These are phyloP conservation scores for Saccopteryx bilineata DNA, from an alignment of 2,113 vertebrate species.

Conservation along the genomic window DNA sequence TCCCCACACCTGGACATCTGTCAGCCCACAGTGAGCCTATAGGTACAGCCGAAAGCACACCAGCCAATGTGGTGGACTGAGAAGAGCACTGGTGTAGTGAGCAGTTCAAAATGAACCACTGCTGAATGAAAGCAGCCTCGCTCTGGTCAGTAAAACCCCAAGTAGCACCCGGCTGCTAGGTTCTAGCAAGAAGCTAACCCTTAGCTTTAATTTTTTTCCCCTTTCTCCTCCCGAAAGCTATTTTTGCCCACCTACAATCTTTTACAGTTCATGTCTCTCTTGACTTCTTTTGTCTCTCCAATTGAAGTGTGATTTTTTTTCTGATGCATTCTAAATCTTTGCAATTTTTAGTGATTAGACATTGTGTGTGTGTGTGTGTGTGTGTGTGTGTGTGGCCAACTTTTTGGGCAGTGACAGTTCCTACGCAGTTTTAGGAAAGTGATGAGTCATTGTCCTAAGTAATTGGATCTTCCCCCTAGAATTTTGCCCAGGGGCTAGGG, in stretches of 20 bases:
- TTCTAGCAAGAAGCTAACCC: not conserved
- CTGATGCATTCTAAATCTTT: not conserved
- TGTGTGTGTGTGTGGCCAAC: not conserved
- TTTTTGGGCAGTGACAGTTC: not conserved
- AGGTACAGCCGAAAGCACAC: not conserved
- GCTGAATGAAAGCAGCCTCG: not conserved
- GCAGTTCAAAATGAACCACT: slow-evolving; percentile 48
- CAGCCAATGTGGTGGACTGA: not conserved
- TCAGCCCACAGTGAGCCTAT: not conserved
- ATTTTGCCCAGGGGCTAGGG: not conserved
- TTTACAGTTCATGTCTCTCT: not conserved
- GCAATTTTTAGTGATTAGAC: not conserved
- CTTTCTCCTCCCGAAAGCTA: not conserved
- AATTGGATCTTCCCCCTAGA: not conserved
- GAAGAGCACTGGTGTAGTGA: not conserved
- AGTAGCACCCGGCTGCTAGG: not conserved
- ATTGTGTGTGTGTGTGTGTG: not conserved
- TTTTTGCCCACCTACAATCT: not conserved
- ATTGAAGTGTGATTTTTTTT: not conserved
- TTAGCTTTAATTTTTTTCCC: not conserved
- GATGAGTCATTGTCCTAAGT: not conserved
- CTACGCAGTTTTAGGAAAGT: not conserved
- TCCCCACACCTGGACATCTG: slow-evolving; percentile 1
- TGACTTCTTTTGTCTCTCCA: not conserved
- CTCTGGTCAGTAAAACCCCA: not conserved